Evolutionary conservation across 2,888 invertebrate genomes (phyloP), one percentile per base, ranked within the genome.

Genomic region (Noctua comes): DNA sequence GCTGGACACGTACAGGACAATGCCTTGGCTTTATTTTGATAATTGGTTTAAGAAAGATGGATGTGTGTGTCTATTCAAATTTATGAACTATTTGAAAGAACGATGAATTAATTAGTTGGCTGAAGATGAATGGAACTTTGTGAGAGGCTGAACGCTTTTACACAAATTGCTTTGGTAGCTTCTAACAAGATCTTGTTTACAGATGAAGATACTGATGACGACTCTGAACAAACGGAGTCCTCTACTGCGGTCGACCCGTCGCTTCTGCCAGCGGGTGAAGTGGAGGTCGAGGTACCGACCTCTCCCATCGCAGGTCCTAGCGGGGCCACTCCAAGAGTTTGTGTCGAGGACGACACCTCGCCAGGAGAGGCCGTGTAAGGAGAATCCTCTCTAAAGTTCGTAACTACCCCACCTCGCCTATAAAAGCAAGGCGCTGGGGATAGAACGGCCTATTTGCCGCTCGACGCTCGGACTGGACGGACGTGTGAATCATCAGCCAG

Each of bases 311-410:
- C 68, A 31, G 68, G 48, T 68, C 68, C 68, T 68, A 68, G 68
- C 27, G 2, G 68, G 11, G 11, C 31, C 48, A 48, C 68, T 5
- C 68, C 48, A 68, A 1, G 68, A 68, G 48, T 43, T n/a, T 48
- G 68, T 21, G 68, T 18, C 68, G 68, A 48, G 68, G 68, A 68
- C 68, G 68, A 68, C 68, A 46, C 48, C 36, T 40, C 65, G 40
- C n/a, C 65, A 65, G 65, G 65, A 65, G 65, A 65, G 65, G 68
- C 68, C 68, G 51, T 68, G 68, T 68, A 68, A 68, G 68, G 51
- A 68, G 51, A 70, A 54, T 36, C 36, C 51, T 36, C 54, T 54
- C 7, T 54, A 24, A 36, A 54, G 24, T 69, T 36, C 13, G 36
- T 69, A 54, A 18, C 69, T 48, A 48, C 64, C 64, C 62, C 13